A percentile compares a stretch with the other conserved stretches of the same genome.
These are phyloP conservation scores for Prionace glauca DNA, from an alignment of 2,797 vertebrate species.

Conservation along the genomic window DNA sequence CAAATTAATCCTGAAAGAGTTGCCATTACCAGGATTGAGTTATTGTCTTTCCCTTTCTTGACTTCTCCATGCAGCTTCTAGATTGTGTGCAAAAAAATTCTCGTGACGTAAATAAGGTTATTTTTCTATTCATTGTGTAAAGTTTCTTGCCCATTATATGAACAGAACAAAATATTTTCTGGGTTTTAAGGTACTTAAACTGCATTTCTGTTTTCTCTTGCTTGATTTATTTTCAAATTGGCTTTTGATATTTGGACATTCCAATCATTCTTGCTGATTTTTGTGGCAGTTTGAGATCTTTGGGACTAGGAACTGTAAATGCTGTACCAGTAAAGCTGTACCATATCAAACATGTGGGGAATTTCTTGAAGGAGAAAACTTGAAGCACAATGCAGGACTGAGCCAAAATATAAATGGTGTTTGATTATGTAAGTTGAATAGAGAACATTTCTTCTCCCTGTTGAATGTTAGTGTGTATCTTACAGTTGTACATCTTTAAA, in stretches of 20 bases:
- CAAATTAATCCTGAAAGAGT: not conserved
- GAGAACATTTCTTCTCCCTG: not conserved
- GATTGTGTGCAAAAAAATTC: not conserved
- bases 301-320: not conserved
- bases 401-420: not conserved
- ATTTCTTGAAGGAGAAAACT: not conserved
- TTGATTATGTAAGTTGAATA: no score
- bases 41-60: not conserved
- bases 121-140: not conserved
- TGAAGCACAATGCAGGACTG: not conserved
- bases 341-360: not conserved
- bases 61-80: not conserved
- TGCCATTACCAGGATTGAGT: not conserved
- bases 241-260: not conserved
- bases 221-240: not conserved
- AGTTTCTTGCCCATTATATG: not conserved
- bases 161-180: not conserved
- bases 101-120: not conserved
- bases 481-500: not conserved
- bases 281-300: not conserved
- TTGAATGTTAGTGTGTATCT: not conserved
- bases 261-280: not conserved
- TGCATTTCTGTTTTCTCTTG: not conserved
- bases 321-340: not conserved
- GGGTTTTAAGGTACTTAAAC: not conserved